A percentile compares a stretch with the other conserved stretches of the same genome.
Conservation (phyloP, 2,113 vertebrate genomes). For the Alethe diademata region DNA sequence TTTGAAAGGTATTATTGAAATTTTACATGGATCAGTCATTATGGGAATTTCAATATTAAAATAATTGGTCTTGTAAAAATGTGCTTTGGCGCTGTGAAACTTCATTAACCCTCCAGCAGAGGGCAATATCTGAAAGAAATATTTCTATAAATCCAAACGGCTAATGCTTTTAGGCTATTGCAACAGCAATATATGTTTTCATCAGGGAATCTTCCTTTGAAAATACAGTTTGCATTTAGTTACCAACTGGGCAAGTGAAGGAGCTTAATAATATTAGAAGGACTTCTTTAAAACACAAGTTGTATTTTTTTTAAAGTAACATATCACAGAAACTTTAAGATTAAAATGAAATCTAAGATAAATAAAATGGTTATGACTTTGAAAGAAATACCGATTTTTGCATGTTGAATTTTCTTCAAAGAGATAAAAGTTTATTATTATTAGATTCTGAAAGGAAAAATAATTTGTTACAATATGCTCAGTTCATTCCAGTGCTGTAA, state of each 20-base stretch:
- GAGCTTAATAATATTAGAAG: background rate
- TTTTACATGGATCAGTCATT: background rate
- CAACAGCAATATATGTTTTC: background rate
- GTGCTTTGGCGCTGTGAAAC: background rate
- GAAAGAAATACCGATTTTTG: background rate
- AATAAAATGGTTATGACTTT: rapidly evolving
- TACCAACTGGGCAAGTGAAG: background rate
- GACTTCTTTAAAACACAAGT: background rate
- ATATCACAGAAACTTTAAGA: background rate
- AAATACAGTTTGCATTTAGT: background rate
- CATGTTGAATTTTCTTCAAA: background rate
- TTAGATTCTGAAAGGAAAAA: background rate
- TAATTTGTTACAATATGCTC: background rate
- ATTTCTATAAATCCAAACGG: background rate
- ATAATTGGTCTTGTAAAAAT: background rate
- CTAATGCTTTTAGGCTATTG: background rate
- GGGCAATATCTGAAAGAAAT: slow-evolving; percentile 69
- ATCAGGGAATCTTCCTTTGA: background rate
- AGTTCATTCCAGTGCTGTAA: background rate
- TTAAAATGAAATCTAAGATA: background rate
- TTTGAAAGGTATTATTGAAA: background rate
- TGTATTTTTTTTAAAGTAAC: background rate
- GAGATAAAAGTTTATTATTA: background rate
- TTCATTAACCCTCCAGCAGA: slow-evolving; percentile 69
- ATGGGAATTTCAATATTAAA: background rate